Base-by-base conservation (phyloP, 2,888 invertebrate species). In the Lithosia quadra region DNA sequence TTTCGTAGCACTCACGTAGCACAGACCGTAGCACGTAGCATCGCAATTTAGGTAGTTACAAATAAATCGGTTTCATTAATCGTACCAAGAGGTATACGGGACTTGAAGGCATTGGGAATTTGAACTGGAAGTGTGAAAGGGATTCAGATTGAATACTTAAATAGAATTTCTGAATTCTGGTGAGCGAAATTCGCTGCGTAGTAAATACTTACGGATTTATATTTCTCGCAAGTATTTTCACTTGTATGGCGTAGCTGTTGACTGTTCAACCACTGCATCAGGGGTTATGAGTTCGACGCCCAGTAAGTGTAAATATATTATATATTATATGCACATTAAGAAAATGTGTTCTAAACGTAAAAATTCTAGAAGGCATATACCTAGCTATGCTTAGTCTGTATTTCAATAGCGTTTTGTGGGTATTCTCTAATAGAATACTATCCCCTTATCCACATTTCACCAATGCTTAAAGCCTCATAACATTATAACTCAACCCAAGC, bases 1-100 rank as follows among this genome's bases (percentile, higher is more conserved):
- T 63, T 2, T 49, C 72, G 69, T 72, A 72, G 80, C 74, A 60
- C 63, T 28, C 60, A 36, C 70, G 72, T 77, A 75, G 63, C 66
- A 4, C 2, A 65, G 66, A 68, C 22, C 21, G 22, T 63, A 68
- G 63, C 28, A 62, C 72, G 72, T 70, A 67, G 72, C 58, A 49
- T 11, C 18, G 56, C 59, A 63, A 59, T 63, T 60, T 55, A 21
- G 67, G 64, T 78, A 70, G 71, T 68, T 49, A 63, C 61, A 65
- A 68, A 75, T 65, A 78, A 75, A 73, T 80, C 60, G 73, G 49
- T 59, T 63, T 24, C 68, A 73, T 75, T 71, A 61, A 77, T 78
- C 69, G 70, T 69, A 55, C 59, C 49, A n/a, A 67, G 43, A 58
- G 5, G 39, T 61, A 57, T 68, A 77, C 69, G 67, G 69, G 70